These are phyloP conservation scores for Pristis pectinata DNA, from an alignment of 2,797 vertebrate species.

Conservation along the genomic window DNA sequence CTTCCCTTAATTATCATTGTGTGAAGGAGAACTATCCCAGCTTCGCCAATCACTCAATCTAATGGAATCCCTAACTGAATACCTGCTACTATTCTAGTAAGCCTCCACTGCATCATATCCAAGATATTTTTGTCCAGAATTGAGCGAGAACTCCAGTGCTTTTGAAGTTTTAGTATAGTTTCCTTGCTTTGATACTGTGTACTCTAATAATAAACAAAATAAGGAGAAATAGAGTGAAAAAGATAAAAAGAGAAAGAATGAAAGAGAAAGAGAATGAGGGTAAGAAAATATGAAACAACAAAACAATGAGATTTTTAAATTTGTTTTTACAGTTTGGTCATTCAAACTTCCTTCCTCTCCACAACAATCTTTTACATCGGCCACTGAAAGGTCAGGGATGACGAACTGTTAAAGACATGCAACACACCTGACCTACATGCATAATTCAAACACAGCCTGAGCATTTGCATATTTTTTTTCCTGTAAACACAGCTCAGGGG, in stretches of 20 bases:
- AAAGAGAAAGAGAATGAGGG: neutral
- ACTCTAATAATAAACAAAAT: neutral
- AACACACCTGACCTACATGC: neutral
- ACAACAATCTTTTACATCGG: neutral
- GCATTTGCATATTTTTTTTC: neutral
- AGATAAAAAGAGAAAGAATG: neutral
- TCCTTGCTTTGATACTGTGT: neutral
- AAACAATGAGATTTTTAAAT: too few relatives aligned
- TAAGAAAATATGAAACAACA: neutral
- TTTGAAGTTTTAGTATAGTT: neutral
- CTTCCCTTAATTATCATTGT: neutral
- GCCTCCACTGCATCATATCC: neutral
- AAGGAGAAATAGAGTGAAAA: neutral
- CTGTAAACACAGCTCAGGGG: neutral
- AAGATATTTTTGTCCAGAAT: neutral
- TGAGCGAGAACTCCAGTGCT: neutral
- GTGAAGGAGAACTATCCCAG: neutral
- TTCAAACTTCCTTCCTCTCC: neutral
- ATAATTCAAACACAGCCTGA: conserved; percentile 2
- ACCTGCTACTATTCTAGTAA: neutral
- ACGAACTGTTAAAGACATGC: neutral
- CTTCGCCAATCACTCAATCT: neutral
- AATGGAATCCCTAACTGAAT: neutral
- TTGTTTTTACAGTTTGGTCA: too few relatives aligned
- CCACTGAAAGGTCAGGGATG: neutral